Conservation (phyloP, 2,888 invertebrate genomes). For the Crepidodera aurea region DNA sequence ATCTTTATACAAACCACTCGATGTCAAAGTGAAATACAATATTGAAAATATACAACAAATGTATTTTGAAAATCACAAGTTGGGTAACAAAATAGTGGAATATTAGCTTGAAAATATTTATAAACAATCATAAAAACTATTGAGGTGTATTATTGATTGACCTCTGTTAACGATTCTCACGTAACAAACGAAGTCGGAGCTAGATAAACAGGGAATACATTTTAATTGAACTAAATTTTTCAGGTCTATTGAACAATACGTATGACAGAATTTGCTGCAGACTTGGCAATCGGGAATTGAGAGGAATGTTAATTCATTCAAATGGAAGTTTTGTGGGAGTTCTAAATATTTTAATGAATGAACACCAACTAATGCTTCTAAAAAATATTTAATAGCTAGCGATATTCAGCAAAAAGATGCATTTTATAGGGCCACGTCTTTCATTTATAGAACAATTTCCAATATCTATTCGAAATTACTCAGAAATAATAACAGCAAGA, state of each 20-base stretch:
- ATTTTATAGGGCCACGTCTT: slow-evolving; percentile 1
- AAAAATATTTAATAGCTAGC: slow-evolving; percentile 3
- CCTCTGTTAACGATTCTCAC: background rate
- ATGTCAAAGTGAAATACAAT: too few relatives aligned
- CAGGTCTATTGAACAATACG: slow-evolving; percentile 23
- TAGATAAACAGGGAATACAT: slow-evolving; percentile 9
- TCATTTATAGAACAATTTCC: slow-evolving; percentile 1
- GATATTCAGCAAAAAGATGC: slow-evolving; percentile 4
- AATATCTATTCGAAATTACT: slow-evolving; percentile 2
- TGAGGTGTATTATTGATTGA: slow-evolving; percentile 5
- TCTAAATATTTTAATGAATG: slow-evolving; percentile 19
- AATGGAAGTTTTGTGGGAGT: slow-evolving; percentile 17
- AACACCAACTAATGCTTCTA: slow-evolving; percentile 9
- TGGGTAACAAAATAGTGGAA: too few relatives aligned
- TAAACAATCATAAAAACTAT: too few relatives aligned
- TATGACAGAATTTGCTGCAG: slow-evolving; percentile 7
- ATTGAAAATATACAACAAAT: too few relatives aligned
- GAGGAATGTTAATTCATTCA: slow-evolving; percentile 22
- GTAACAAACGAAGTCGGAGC: slow-evolving; percentile 7
- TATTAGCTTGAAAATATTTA: too few relatives aligned
- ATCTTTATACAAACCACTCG: too few relatives aligned
- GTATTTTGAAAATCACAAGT: too few relatives aligned
- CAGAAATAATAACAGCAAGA: background rate
- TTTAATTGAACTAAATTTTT: slow-evolving; percentile 26
- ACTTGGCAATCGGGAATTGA: slow-evolving; percentile 8